These are phyloP conservation scores for Nephotettix cincticeps DNA, from an alignment of 1,140 invertebrate species.

Conservation along the genomic window DNA sequence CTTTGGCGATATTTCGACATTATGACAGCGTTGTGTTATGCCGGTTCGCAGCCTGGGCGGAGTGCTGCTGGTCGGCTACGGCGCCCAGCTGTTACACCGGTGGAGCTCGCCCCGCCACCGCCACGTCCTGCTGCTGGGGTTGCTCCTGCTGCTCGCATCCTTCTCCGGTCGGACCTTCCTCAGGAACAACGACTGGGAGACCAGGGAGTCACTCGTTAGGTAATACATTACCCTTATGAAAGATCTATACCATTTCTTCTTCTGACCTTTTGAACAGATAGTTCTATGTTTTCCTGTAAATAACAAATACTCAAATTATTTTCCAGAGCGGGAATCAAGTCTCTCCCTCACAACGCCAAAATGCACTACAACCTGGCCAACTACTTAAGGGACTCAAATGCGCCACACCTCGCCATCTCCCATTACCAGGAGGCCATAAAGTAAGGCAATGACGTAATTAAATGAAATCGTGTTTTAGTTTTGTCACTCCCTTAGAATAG, in stretches of 20 bases:
- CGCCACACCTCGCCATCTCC: slow-evolving; percentile 64
- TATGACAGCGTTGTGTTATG: too few relatives aligned
- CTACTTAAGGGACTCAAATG: slow-evolving; percentile 71
- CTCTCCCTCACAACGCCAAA: slow-evolving; percentile 83
- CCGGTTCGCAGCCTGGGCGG: slow-evolving; percentile 65
- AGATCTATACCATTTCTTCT: neutral
- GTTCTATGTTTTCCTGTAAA: too few relatives aligned
- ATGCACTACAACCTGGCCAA: slow-evolving; percentile 92
- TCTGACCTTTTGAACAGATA: neutral
- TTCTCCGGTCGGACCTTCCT: slow-evolving; percentile 64
- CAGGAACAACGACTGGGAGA: slow-evolving; percentile 76
- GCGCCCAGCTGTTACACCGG: slow-evolving; percentile 60
- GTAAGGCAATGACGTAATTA: too few relatives aligned
- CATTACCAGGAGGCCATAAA: slow-evolving; percentile 80
- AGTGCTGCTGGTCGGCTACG: slow-evolving; percentile 61
- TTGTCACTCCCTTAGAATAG: too few relatives aligned
- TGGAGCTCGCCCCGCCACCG: slow-evolving; percentile 49
- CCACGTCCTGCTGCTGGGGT: slow-evolving; percentile 49
- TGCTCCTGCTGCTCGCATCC: slow-evolving; percentile 57
- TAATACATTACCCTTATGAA: slow-evolving; percentile 43
- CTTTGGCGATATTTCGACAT: too few relatives aligned
- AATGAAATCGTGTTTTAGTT: too few relatives aligned
- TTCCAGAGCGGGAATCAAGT: slow-evolving; percentile 75
- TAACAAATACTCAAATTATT: slow-evolving; percentile 31
- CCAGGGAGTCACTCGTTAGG: slow-evolving; percentile 72